Evolutionary conservation across 1,140 invertebrate species (phyloP), one percentile per base, ranked within the genome.

Genomic region (Camponotus floridanus): DNA sequence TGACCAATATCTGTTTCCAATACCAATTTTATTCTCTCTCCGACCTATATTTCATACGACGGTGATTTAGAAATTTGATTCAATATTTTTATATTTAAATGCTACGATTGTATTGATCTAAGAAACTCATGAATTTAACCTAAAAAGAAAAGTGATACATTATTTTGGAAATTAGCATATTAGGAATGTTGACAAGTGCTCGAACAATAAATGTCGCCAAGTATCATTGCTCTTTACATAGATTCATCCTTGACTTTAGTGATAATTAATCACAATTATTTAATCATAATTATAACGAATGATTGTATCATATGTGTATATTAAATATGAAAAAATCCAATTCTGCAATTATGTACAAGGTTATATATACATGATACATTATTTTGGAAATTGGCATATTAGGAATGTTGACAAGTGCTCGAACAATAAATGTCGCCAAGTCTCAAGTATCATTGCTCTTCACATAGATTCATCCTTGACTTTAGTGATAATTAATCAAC

Each of bases 1-100:
- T 64, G 39, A 21, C 26, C 39, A 76, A n/a, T 64, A 64, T 76
- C 55, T 11, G 36, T 68, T 68, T 68, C 65, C 39, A 15, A 64
- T 76, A 45, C 36, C 39, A n/a, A 61, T 64, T 45, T 64, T 59
- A 59, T 33, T 51, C 48, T 31, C 15, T 65, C 7, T 18, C 31
- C 31, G 33, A 18, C 33, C 62, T 33, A 65, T 65, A 65, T 65
- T 65, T 65, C 33, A 65, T 33, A 33, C 8, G 13, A 26, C 26
- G 5, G 18, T 74, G 31, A 59, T 59, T 73, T 33, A 31, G 39
- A 61, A 42, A 61, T 76, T 61, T 61, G 0, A 70, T 48, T 70
- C 48, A 9, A 71, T 18, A 3, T 48, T 5, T 33, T 15, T 51
- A 33, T 55, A 68, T 48, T 33, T 57, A 21, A 33, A 21, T 45